Base-by-base conservation (phyloP, 2,888 invertebrate species). In the Diaperis boleti region DNA sequence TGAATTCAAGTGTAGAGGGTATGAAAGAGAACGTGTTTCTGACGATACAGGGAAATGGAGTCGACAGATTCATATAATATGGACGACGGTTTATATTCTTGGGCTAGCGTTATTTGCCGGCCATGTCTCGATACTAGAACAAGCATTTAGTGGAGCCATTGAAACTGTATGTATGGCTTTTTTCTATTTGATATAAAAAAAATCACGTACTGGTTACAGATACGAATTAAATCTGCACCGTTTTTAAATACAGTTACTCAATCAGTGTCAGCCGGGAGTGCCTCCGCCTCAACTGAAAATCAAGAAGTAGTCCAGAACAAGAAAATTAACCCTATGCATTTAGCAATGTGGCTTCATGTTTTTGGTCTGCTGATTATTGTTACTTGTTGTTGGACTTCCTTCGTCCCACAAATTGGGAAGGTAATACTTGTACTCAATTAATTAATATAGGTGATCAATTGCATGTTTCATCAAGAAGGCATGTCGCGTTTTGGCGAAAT, bases 1-100 rank as follows among this genome's bases (percentile, higher is more conserved):
- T 74, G 85, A 86, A 75, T 86, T 86, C 72, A 82, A 85, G 45
- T 87, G 87, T 72, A 82, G 86, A 63, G 87, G 87, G 7, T 79
- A 79, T 71, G 83, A 83, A 66, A 76, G 82, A 31, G 77, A 81
- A 50, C 73, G 74, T 29, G 73, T 78, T 14, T 70, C 75, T 11
- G 80, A 81, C 61, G 82, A 82, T 72, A 74, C 76, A 15, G 82
- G 81, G 1, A 44, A 69, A 6, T 82, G 82, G 82, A 75, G 72
- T n/a, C 85, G 85, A 85, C 83, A 84, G 54, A 81, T 81, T 17
- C 83, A 85, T 69, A 83, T 84, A 3, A 78, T 84, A 52, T 87
- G 87, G 87, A 85, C 86, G 2, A 79, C 84, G 14, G 78, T 85
- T 41, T 87, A 86, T 69, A 83, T 86, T 52, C 74, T 81, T 18